Base-by-base conservation (phyloP, 2,113 vertebrate genomes). In the Lampris megalopsis region DNA sequence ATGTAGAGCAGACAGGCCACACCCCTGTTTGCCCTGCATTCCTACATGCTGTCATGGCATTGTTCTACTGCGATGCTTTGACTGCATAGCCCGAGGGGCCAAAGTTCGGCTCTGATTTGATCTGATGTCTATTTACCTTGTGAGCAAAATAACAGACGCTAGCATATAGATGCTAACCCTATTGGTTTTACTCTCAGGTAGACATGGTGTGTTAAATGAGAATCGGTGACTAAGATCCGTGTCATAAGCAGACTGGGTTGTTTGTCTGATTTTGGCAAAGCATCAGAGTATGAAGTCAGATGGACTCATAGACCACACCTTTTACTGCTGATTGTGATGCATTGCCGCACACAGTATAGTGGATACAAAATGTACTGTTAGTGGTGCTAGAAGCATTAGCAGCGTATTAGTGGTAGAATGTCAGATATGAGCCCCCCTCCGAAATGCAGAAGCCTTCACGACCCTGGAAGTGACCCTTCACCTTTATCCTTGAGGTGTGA, bases 1-100 rank as follows among this genome's bases (percentile, higher is more conserved):
- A 24, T 24, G 24, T 24, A 24, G 24, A 24, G 24, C 24, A 47
- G 73, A 13, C 3, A 40, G 63, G 78, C 75, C 91, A 73, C 90
- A 70, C 92, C 93, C 48, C 68, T 92, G 85, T 94, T 94, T 93
- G 86, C 68, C 41, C 75, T 78, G 59, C 37, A 60, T 83, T 83
- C 77, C 57, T 80, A 64, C 72, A 8, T 61, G 50, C 69, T 36
- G 65, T 79, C 4, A 53, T 56, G 64, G 77, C 71, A 83, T 89
- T 94, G 84, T 93, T 82, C 77, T 49, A 48, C 66, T 60, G 73
- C 83, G 73, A 63, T 71, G 71, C 75, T 35, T 4, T 57, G 67
- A 69, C 62, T 52, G 66, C 40, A 67, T 64, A 73, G 69, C 74
- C 59, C 7, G 1, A 60, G 68, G 84, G 90, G 71, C 61, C 87